A percentile compares a stretch with the other conserved stretches of the same genome.
phyloP scores from a whole-genome alignment of 2,113 vertebrate genomes.

The Indicator maculatus region DNA sequence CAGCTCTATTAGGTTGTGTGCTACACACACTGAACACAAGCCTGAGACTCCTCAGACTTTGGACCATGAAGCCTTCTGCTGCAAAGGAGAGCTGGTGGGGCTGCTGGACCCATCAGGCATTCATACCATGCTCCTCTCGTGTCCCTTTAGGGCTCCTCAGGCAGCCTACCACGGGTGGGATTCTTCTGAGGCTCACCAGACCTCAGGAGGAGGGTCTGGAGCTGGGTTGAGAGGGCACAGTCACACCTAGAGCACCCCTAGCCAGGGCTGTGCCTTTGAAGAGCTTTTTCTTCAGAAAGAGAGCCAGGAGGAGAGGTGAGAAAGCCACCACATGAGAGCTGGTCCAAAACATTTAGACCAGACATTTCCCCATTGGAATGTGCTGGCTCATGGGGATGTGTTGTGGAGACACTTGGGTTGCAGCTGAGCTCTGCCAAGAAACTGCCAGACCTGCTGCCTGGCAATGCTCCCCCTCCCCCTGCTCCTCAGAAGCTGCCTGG shows the following conservation, averaged over 20 bases:
- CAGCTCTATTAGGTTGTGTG: not conserved
- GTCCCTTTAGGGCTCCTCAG: not conserved
- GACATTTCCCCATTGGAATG: constrained; percentile 70
- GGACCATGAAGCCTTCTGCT: not conserved
- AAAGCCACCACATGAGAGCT: constrained; percentile 44
- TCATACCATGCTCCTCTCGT: rapidly evolving
- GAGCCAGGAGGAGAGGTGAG: constrained; percentile 46
- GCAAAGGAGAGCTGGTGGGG: not conserved
- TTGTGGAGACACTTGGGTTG: constrained; percentile 51
- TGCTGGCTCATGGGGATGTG: constrained; percentile 59
- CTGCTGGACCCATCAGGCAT: not conserved
- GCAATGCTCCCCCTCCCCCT: not conserved
- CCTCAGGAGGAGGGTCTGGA: not conserved
- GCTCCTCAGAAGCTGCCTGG: constrained; percentile 45
- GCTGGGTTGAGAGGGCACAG: not conserved
- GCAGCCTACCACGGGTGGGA: not conserved
- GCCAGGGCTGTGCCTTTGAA: constrained; percentile 20
- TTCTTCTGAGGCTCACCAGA: not conserved
- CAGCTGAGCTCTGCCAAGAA: constrained; percentile 13
- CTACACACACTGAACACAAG: not conserved
- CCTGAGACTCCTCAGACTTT: not conserved
- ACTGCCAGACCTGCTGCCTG: constrained; percentile 66
- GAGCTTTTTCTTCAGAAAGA: constrained; percentile 37
- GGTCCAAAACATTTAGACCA: constrained; percentile 66
- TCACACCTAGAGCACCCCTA: constrained; percentile 21